Percentiles rank a stretch among this genome's conserved stretches.
Evolutionary conservation across 2,113 vertebrate species (phyloP).

Genomic region (Sinocyclocheilus anshuiensis): DNA sequence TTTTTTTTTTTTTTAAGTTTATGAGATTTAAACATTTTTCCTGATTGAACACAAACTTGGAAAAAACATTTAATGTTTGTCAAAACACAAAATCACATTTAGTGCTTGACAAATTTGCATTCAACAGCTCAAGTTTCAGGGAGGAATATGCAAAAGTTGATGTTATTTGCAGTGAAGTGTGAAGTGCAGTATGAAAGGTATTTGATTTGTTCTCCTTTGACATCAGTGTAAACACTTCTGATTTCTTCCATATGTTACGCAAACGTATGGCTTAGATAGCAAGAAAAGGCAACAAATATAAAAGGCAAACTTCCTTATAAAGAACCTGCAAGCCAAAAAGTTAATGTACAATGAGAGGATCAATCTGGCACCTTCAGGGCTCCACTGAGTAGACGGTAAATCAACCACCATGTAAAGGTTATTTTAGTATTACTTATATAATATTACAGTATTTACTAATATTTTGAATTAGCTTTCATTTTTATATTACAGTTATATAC

Average conservation of each 20-base stretch:
- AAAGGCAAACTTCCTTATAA: neutral
- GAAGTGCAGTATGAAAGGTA: slow-evolving; percentile 7
- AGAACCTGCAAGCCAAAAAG: neutral
- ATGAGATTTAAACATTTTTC: neutral
- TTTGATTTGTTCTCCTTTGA: slow-evolving; percentile 17
- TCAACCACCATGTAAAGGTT: neutral
- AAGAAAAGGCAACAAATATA: neutral
- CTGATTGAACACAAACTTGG: neutral
- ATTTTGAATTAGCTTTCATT: neutral
- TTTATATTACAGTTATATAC: neutral
- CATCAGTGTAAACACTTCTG: slow-evolving; percentile 34
- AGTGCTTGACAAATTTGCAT: slow-evolving; percentile 1
- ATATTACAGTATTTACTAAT: neutral
- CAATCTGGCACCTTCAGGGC: neutral
- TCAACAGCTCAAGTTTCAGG: neutral
- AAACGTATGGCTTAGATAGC: neutral
- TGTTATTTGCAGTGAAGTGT: slow-evolving; percentile 24
- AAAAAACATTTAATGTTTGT: neutral
- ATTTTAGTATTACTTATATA: neutral
- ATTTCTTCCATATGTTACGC: slow-evolving; percentile 9
- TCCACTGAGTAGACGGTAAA: neutral
- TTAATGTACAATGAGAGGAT: neutral
- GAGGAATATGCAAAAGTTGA: slow-evolving; percentile 10
- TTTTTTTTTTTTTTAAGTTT: neutral
- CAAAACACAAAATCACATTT: slow-evolving; percentile 5